These are phyloP conservation scores for Bolinopsis microptera DNA, from an alignment of 37 sponge, comb jelly and placozoan species.

Conservation along the genomic window DNA sequence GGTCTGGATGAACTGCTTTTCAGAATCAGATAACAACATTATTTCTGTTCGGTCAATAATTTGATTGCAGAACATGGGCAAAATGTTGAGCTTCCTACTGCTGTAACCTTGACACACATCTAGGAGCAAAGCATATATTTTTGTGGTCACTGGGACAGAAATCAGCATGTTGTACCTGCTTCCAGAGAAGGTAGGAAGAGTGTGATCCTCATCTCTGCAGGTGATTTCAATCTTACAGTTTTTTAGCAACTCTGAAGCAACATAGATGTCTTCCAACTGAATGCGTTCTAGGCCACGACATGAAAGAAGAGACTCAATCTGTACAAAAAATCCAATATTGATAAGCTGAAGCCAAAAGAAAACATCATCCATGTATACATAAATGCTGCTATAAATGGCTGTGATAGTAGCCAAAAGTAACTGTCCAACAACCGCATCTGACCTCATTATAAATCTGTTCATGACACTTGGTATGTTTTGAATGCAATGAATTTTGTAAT, in stretches of 20 bases:
- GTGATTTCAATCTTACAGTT: neutral
- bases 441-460: slow-evolving; percentile 22
- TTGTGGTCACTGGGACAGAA: neutral
- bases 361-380: slow-evolving; percentile 21
- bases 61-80: neutral
- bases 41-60: neutral
- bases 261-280: slow-evolving; percentile 12
- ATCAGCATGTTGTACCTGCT: slow-evolving; percentile 15
- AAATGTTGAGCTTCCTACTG: neutral
- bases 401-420: neutral
- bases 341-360: slow-evolving; percentile 5
- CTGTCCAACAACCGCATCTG: neutral
- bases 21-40: neutral
- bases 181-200: neutral
- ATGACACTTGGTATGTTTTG: neutral
- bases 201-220: neutral
- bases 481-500: neutral
- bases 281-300: neutral
- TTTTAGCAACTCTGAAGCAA: neutral
- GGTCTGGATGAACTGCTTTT: neutral
- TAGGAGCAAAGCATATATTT: neutral
- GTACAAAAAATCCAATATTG: slow-evolving; percentile 6
- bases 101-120: slow-evolving; percentile 12
- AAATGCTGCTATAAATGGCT: neutral
- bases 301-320: slow-evolving; percentile 17